Percentiles rank a stretch among this genome's conserved stretches.
These are phyloP conservation scores for Distichodus sexfasciatus DNA, from an alignment of 2,797 vertebrate species.

Conservation along the genomic window DNA sequence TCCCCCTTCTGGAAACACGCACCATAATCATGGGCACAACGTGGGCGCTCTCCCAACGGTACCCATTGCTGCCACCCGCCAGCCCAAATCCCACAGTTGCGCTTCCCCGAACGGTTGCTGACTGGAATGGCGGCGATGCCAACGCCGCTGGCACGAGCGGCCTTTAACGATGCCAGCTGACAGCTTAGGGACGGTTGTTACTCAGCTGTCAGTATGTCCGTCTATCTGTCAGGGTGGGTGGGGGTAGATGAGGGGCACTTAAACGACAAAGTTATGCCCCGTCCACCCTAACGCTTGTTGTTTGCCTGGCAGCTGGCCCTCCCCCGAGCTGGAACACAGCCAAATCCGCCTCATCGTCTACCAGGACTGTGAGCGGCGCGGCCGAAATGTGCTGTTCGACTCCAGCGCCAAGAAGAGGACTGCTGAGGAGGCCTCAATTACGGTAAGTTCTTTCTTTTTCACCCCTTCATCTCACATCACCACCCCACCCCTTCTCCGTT, in stretches of 20 bases:
- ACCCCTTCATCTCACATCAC: too few relatives aligned
- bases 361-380: conserved; percentile 96
- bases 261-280: background rate
- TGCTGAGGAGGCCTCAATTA: conserved; percentile 83
- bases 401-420: conserved; percentile 88
- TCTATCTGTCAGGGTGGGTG: background rate
- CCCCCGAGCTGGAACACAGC: conserved; percentile 90
- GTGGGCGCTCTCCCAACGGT: too few relatives aligned
- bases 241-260: background rate
- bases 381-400: conserved; percentile 96
- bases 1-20: background rate
- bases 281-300: background rate
- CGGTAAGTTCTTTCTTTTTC: too few relatives aligned
- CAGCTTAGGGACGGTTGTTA: conserved; percentile 44
- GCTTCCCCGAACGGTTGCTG: background rate
- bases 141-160: conserved; percentile 21
- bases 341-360: conserved; percentile 97
- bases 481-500: too few relatives aligned
- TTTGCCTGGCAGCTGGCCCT: conserved; percentile 83
- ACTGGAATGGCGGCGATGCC: conserved; percentile 39
- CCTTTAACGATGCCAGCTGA: conserved; percentile 22
- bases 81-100: background rate
- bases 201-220: background rate
- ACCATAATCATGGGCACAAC: too few relatives aligned
- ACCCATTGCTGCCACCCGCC: background rate